Conservation (phyloP, 2,797 vertebrate species). For the Anabacerthia variegaticeps region DNA sequence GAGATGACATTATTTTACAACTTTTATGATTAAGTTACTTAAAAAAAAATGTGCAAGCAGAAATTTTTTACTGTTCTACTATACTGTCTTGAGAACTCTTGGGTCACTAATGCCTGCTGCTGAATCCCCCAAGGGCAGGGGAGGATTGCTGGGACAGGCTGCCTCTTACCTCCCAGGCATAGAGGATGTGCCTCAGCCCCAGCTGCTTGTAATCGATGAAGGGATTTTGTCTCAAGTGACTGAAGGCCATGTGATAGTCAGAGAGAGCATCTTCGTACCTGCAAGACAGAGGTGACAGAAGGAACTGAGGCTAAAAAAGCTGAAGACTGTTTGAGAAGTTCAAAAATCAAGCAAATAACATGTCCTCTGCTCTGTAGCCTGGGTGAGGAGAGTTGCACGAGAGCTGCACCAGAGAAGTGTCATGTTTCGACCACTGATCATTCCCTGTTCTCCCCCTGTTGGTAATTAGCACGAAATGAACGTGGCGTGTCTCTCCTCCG, state of each 20-base stretch:
- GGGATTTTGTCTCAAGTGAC: constrained; percentile 82
- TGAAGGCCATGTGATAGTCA: constrained; percentile 84
- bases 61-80: not conserved
- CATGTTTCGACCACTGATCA: not conserved
- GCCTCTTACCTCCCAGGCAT: constrained; percentile 88
- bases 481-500: not conserved
- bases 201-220: constrained; percentile 92
- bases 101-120: not conserved
- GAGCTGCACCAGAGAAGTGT: not conserved
- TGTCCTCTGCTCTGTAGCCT: not conserved
- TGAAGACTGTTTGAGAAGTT: not conserved
- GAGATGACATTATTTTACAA: not conserved
- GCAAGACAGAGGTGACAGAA: not conserved
- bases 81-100: not conserved
- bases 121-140: not conserved
- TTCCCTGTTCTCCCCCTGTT: not conserved
- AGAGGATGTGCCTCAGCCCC: constrained; percentile 86
- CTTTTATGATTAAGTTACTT: not conserved
- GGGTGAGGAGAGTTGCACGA: not conserved
- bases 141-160: not conserved
- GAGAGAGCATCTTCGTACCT: constrained; percentile 86
- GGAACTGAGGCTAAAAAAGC: not conserved
- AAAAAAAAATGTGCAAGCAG: not conserved
- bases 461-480: not conserved
- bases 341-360: not conserved